phyloP scores from a whole-genome alignment of 2,113 vertebrate genomes.

The Oreochromis niloticus region DNA sequence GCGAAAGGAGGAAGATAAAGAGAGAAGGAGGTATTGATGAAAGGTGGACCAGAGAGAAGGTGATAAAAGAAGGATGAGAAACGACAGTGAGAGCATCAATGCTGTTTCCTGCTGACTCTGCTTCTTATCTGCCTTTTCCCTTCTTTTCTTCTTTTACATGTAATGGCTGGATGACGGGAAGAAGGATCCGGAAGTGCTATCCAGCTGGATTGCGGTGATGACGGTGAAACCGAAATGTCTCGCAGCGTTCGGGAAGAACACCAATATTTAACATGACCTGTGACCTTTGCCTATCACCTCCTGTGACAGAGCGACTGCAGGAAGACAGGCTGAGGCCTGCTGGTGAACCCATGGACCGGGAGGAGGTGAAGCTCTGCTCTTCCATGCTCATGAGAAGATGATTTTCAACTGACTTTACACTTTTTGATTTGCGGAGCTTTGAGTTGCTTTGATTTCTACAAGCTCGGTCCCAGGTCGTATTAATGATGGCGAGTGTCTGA shows the following conservation, averaged over 20 bases:
- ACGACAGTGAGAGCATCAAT: background rate
- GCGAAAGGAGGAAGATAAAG: background rate
- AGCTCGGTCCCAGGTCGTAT: background rate
- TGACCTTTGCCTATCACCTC: background rate
- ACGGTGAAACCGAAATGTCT: background rate
- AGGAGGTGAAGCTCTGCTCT: background rate
- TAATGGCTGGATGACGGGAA: background rate
- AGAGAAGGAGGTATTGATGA: background rate
- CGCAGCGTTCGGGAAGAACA: background rate
- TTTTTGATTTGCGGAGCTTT: background rate
- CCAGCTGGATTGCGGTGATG: background rate
- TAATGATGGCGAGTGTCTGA: background rate
- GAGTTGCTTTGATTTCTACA: background rate
- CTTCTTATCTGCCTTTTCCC: background rate
- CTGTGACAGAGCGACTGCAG: background rate
- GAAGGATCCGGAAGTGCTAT: background rate
- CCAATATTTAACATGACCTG: slow-evolving; percentile 30
- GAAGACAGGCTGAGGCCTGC: background rate
- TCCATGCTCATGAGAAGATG: slow-evolving; percentile 16
- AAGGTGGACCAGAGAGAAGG: background rate
- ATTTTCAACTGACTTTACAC: background rate
- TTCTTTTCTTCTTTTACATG: slow-evolving; percentile 19
- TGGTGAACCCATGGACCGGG: background rate
- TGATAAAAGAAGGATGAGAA: background rate
- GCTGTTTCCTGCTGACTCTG: background rate